Evolutionary conservation across 2,797 vertebrate species (phyloP), one percentile per base, ranked within the genome.

Genomic region (Borostomias antarcticus): DNA sequence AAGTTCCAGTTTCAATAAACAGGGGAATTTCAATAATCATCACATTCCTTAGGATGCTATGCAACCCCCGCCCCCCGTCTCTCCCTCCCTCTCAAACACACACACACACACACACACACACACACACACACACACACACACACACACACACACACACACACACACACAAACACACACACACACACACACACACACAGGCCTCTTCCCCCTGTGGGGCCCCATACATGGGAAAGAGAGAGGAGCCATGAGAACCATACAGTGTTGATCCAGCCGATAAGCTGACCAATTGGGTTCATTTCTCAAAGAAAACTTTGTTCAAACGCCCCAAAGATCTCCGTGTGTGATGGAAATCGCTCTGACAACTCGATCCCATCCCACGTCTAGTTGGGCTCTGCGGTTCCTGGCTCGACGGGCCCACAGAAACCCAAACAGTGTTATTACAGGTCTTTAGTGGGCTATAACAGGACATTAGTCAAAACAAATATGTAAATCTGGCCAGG

Each of bases 1-100:
- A 73, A 73, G 82, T 89, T 89, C 80, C 83, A 89, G 71, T 84
- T 78, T 89, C 76, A 87, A 85, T 85, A 90, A 91, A 86, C 85
- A 83, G 80, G 81, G 74, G 79, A 91, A 90, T 83, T 89, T 63
- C 83, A 89, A 86, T 72, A 90, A 79, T 76, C 84, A 83, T 58
- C 77, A 78, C 82, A 88, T 87, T 86, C 76, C 82, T 48, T 19
- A 19, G 13, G 29, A 58, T 33, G 56, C 43, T 37, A 3, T 45
- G 6, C 23, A 58, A 25, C 64, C 15, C 54, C 23, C 40, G 25
- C 37, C 32, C 1, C 1, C 48, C 67, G 32, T 32, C 59, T 5
- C 35, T 68, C 45, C 56, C 64, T 58, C 64, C 17, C 40, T 26
- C 35, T 19, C 7, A 23, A 6, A 19, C 13, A 7, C 52, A n/a